Evolutionary conservation across 2,113 vertebrate genomes (phyloP), one percentile per base, ranked within the genome.

Genomic region (Origma solitaria): DNA sequence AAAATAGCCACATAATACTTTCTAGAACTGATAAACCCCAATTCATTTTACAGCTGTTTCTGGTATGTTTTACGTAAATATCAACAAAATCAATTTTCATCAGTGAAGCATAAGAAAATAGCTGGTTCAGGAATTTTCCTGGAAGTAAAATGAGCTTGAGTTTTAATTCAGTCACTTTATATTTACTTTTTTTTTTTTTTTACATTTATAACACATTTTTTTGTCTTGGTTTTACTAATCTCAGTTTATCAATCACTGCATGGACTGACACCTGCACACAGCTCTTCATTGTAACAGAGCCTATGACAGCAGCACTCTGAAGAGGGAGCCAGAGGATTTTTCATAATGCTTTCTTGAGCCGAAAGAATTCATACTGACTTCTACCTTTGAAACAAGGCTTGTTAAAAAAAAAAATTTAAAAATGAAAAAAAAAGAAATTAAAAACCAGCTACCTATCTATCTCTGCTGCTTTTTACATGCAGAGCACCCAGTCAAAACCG

Each of bases 271-370:
- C 54, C 38, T 31, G 21, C 24, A 24, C 9, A 20, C 9, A 72
- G 4, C 31, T 71, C 47, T 69, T 53, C 27, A 53, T 9, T 19
- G 22, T 15, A 40, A 15, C 1, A 10, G 5, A 38, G 49, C 24
- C 73, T 76, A 25, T 65, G 16, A 80, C 78, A 54, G 50, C 14
- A 68, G 42, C 53, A 18, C 18, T 94, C 95, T 91, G 89, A 91
- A 96, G 93, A 82, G 96, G 95, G 95, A 97, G 95, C 95, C 73
- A 95, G 73, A 95, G 92, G 33, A 83, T 62, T 73, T 66, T 0
- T 2, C 10, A 54, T 1, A 53, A 28, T 11, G 40, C 40, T 68
- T 60, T 24, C 51, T 58, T 75, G 23, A 81, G 3, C 28, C 15
- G n/a, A 60, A 88, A 51, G 7, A 90, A 61, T 18, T 73, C 21